Base-by-base conservation (phyloP, 1,140 invertebrate genomes). In the Drosophila saltans region DNA sequence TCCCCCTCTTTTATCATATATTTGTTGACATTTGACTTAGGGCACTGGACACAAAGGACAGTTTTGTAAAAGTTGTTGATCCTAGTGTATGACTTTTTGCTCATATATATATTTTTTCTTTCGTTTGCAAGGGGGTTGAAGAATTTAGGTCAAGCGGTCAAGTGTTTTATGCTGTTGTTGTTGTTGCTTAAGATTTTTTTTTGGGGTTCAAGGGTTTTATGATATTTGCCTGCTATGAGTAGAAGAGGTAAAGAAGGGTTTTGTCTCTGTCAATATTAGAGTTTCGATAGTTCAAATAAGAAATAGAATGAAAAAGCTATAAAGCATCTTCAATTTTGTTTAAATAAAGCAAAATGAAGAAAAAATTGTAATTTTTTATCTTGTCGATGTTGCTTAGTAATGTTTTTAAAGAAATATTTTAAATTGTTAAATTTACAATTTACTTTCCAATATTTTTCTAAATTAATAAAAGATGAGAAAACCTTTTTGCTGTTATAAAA, bases 141-240 rank as follows among this genome's bases (percentile, higher is more conserved):
- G 21, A 88, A 86, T 86, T 86, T 88, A 63, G 83, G 79, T 86
- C 82, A 86, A 77, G 83, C 83, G 83, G 82, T 88, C 82, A 88
- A 88, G 72, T 88, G 76, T 73, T 86, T 82, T 73, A 81, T 81
- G 68, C 67, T 67, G 69, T 5, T 41, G 68, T 69, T 67, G 69
- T 5, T 41, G 6, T 36, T 36, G 33, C 33, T 36, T 30, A 60
- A 55, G 66, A 58, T 69, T 76, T 66, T 26, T 0, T 69, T 76
- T 66, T 26, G 2, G 45, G 45, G 21, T 52, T 52, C 28, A 67
- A 72, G 79, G 78, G 66, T 82, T 79, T 81, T 82, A 78, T 75
- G 70, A 62, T 75, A 69, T 75, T 78, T 81, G 81, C 73, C 78
- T 75, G 78, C 78, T 81, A 71, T 69, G 63, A 59, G 48, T 24